Percentiles rank a stretch among this genome's conserved stretches.
These are phyloP conservation scores for Tor tambroides DNA, from an alignment of 2,113 vertebrate genomes.

Conservation along the genomic window DNA sequence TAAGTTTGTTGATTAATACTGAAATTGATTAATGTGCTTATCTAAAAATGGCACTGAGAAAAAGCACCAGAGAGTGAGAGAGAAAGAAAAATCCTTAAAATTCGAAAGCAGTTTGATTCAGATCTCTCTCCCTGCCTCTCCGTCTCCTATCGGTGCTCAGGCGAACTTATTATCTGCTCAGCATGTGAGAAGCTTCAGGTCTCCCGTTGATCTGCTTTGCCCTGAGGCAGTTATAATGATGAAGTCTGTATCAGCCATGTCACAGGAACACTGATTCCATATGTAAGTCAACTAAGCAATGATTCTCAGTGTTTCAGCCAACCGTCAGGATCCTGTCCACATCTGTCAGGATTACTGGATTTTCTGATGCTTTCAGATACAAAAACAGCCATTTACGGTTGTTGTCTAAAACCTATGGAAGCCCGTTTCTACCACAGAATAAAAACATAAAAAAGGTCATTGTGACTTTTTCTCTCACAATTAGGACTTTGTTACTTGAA, in stretches of 20 bases:
- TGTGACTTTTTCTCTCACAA: neutral
- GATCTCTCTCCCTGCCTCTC: conserved; percentile 54
- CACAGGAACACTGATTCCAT: conserved; percentile 18
- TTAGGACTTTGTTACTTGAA: neutral
- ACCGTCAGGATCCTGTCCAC: neutral
- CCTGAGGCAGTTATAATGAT: conserved; percentile 47
- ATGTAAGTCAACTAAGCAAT: conserved; percentile 25
- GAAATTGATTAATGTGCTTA: conserved; percentile 5
- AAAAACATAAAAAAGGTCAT: too few species aligned
- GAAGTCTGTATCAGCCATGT: conserved; percentile 40
- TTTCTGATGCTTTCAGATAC: neutral
- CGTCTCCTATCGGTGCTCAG: conserved; percentile 51
- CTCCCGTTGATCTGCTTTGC: conserved; percentile 22
- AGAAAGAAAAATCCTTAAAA: neutral
- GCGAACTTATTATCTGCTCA: conserved; percentile 66
- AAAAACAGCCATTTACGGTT: neutral
- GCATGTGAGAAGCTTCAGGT: conserved; percentile 46
- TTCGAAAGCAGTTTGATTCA: conserved; percentile 10
- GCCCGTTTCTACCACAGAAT: too few species aligned
- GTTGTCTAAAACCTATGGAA: neutral
- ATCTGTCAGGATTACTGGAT: neutral
- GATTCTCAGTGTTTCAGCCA: neutral
- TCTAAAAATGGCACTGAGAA: neutral
- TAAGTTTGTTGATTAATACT: conserved; percentile 5
- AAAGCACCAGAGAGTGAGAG: neutral